Conservation (phyloP, 2,797 vertebrate species). For the Onychomys arenicola region DNA sequence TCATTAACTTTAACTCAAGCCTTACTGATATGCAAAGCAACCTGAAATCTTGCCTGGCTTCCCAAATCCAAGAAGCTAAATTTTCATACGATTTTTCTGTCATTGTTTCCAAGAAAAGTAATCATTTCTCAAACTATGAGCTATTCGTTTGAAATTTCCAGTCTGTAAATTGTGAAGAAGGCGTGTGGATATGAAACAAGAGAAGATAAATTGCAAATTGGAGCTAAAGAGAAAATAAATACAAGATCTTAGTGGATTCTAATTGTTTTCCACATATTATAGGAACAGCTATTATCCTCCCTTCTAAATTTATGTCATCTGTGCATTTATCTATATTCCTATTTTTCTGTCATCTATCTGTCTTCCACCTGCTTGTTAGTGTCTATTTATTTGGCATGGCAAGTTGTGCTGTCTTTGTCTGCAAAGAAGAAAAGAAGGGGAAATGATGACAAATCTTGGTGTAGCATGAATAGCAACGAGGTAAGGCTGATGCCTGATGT, state of each 20-base stretch:
- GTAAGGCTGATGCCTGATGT: constrained; percentile 88
- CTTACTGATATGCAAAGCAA: constrained; percentile 75
- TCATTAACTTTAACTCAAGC: constrained; percentile 65
- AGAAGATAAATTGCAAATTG: constrained; percentile 84
- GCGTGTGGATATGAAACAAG: constrained; percentile 84
- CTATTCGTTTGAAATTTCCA: constrained; percentile 83
- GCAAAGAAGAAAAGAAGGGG: constrained; percentile 79
- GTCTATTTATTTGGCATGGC: constrained; percentile 86
- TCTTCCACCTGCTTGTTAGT: constrained; percentile 86
- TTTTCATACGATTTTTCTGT: constrained; percentile 62
- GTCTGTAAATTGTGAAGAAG: constrained; percentile 81
- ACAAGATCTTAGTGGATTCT: constrained; percentile 81
- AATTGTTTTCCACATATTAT: constrained; percentile 87
- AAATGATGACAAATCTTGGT: constrained; percentile 87
- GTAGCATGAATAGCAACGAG: constrained; percentile 88
- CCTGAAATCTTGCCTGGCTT: constrained; percentile 47
- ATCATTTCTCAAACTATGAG: constrained; percentile 80
- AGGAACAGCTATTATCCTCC: constrained; percentile 84
- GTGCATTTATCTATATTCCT: constrained; percentile 84
- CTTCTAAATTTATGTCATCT: constrained; percentile 85
- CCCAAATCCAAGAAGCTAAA: constrained; percentile 53
- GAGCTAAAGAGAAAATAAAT: constrained; percentile 86
- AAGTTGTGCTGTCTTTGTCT: constrained; percentile 86
- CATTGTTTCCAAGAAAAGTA: constrained; percentile 72
- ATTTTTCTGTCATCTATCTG: constrained; percentile 87